phyloP scores from a whole-genome alignment of 2,888 invertebrate species.

The Exocentrus adspersus region DNA sequence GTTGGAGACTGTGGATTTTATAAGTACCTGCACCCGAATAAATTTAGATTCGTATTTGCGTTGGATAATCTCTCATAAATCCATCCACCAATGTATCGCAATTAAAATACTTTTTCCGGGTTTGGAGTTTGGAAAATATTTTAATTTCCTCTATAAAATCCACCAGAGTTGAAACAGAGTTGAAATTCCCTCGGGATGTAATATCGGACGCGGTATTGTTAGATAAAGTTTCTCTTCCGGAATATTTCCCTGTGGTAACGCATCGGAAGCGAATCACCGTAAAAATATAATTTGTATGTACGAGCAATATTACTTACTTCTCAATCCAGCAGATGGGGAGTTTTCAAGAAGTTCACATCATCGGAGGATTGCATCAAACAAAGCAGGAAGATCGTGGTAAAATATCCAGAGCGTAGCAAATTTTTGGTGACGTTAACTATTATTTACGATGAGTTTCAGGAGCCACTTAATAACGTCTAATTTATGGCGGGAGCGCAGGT shows the following conservation, averaged over 20 bases:
- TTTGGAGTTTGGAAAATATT: neutral
- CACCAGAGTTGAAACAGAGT: neutral
- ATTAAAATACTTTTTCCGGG: too few species aligned
- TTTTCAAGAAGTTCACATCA: too few species aligned
- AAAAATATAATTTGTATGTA: slow-evolving; percentile 43
- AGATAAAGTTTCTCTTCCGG: slow-evolving; percentile 31
- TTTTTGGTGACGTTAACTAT: neutral
- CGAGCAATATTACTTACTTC: slow-evolving; percentile 51
- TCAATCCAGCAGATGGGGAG: slow-evolving; percentile 46
- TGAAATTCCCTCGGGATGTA: neutral
- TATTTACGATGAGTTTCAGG: neutral
- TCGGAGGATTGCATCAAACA: too few species aligned
- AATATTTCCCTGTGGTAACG: slow-evolving; percentile 35
- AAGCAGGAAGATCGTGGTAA: too few species aligned
- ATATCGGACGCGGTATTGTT: neutral
- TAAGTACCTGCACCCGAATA: too few species aligned
- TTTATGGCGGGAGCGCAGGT: slow-evolving; percentile 18
- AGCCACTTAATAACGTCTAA: slow-evolving; percentile 17
- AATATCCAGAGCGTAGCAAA: neutral
- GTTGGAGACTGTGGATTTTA: too few species aligned
- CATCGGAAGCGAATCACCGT: slow-evolving; percentile 31
- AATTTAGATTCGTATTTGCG: too few species aligned
- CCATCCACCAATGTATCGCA: too few species aligned
- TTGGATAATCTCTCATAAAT: too few species aligned
- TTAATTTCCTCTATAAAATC: neutral